phyloP scores from a whole-genome alignment of 2,797 vertebrate genomes.

The Trachops cirrhosus region DNA sequence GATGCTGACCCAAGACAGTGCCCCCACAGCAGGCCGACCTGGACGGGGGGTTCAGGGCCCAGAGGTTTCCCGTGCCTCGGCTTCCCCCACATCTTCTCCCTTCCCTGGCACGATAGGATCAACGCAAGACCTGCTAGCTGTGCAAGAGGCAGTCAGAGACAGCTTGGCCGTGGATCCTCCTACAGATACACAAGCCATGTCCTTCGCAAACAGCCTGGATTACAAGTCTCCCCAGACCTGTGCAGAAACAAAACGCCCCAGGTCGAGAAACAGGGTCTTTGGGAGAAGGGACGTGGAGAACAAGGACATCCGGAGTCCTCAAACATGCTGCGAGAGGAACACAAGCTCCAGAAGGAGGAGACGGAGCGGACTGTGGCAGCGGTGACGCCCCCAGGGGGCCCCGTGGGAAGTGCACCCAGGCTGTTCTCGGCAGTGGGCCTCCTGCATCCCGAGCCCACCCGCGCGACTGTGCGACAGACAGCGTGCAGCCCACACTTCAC shows the following conservation, averaged over 20 bases:
- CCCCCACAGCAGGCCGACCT: neutral
- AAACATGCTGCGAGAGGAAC: accelerated
- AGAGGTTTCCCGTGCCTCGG: accelerated
- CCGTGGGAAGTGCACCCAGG: accelerated
- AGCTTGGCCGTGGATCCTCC: accelerated
- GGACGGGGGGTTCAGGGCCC: accelerated
- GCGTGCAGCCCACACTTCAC: accelerated
- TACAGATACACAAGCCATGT: accelerated
- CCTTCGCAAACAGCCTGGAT: accelerated
- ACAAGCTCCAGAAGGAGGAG: neutral
- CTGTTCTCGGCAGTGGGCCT: accelerated
- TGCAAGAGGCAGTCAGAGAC: neutral
- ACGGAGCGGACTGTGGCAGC: neutral
- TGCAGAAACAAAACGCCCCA: accelerated
- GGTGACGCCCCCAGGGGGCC: neutral
- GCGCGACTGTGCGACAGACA: neutral
- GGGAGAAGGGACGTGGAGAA: too few relatives aligned
- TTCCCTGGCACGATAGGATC: too few relatives aligned
- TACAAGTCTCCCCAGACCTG: too few relatives aligned
- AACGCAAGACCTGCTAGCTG: accelerated
- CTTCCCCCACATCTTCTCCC: accelerated
- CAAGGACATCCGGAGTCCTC: accelerated
- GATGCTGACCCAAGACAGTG: accelerated
- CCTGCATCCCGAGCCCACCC: neutral
- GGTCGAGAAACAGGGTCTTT: neutral